phyloP scores from a whole-genome alignment of 2,888 invertebrate species.

The Melanophora roralis region DNA sequence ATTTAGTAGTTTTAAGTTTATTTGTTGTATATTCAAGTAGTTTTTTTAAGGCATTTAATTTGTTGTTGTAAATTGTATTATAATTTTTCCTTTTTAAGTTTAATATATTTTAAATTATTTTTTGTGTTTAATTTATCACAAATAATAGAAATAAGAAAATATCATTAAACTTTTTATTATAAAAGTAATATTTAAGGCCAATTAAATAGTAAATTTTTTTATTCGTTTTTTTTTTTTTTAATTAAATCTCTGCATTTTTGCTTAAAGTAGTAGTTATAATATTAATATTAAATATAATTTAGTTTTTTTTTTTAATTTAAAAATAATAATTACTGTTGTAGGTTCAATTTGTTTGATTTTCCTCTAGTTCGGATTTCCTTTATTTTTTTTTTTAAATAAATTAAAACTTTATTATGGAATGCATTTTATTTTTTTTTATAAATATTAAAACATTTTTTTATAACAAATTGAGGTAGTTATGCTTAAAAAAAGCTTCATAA shows the following conservation, averaged over 20 bases:
- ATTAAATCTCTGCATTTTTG: conserved; percentile 49
- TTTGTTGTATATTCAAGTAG: conserved; percentile 47
- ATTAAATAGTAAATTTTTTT: conserved; percentile 30
- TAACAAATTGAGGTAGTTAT: conserved; percentile 67
- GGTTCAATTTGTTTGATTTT: conserved; percentile 54
- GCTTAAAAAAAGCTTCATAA: conserved; percentile 61
- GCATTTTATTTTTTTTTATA: conserved; percentile 43
- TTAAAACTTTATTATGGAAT: conserved; percentile 62
- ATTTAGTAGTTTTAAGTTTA: conserved; percentile 51
- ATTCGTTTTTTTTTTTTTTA: conserved; percentile 11
- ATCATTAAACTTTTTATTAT: conserved; percentile 66
- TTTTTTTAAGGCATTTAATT: conserved; percentile 54
- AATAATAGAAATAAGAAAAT: conserved; percentile 61
- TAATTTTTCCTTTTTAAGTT: conserved; percentile 1
- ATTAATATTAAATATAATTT: no score
- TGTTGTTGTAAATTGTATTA: neutral
- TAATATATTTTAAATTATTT: conserved; percentile 48
- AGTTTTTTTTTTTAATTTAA: conserved; percentile 44
- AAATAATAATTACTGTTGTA: conserved; percentile 63
- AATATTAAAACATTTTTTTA: conserved; percentile 39
- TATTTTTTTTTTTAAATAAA: conserved; percentile 49
- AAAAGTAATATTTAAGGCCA: conserved; percentile 42
- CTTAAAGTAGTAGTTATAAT: conserved; percentile 38
- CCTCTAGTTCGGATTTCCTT: conserved; percentile 10
- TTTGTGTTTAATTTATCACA: conserved; percentile 59